A percentile compares a stretch with the other conserved stretches of the same genome.
Evolutionary conservation across 2,888 invertebrate species (phyloP).

Genomic region (Acrobasis suavella): DNA sequence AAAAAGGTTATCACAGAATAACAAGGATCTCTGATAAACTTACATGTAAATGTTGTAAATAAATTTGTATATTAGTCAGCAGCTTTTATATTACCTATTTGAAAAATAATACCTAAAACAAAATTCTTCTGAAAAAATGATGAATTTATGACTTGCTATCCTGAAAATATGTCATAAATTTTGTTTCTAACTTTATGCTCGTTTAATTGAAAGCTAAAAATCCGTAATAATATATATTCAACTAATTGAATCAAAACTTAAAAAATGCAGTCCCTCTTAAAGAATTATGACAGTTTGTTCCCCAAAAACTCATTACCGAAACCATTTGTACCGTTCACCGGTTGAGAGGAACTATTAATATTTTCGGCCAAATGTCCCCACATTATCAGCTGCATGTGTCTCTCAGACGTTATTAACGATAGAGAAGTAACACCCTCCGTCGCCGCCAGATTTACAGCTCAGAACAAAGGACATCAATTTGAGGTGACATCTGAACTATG

Average conservation of each 20-base stretch:
- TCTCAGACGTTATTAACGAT: constrained; percentile 65
- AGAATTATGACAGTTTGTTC: constrained; percentile 21
- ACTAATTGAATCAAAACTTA: not conserved
- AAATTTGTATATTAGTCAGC: no score
- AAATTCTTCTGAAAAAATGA: no score
- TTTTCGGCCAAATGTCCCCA: constrained; percentile 70
- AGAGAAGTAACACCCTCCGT: constrained; percentile 58
- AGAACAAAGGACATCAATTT: constrained; percentile 78
- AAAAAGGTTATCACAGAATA: no score
- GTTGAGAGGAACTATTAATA: constrained; percentile 60
- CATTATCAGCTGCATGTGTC: constrained; percentile 60
- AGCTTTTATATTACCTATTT: no score
- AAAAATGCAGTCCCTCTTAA: not conserved
- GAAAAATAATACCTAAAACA: no score
- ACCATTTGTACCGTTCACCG: constrained; percentile 53
- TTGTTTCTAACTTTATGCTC: no score
- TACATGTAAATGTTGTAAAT: no score
- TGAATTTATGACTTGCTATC: no score
- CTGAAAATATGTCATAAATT: no score
- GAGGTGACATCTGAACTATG: constrained; percentile 71
- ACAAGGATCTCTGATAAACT: no score
- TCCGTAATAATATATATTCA: not conserved
- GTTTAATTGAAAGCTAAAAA: no score
- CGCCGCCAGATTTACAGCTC: constrained; percentile 66
- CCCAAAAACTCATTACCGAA: constrained; percentile 49